phyloP scores from a whole-genome alignment of 2,888 invertebrate species.

The Oscheius sp. region DNA sequence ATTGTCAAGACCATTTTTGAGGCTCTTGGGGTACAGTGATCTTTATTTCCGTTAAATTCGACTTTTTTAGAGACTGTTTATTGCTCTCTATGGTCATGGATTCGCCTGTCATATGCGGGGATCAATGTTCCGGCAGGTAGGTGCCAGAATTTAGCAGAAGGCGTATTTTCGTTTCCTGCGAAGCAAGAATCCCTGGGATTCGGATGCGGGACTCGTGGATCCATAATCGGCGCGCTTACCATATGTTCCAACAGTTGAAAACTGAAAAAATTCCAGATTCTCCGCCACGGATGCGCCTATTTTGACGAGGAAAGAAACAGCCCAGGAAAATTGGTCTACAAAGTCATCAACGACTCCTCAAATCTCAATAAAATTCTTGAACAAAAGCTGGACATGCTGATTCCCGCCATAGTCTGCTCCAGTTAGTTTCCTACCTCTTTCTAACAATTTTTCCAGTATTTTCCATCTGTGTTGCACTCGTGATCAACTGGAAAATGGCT shows the following conservation, averaged over 20 bases:
- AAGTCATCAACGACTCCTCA: conserved; percentile 65
- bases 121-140: conserved; percentile 68
- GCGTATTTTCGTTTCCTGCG: too few species aligned
- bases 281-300: conserved; percentile 69
- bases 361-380: conserved; percentile 68
- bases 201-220: too few species aligned
- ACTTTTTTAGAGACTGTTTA: conserved; percentile 61
- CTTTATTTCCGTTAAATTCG: neutral
- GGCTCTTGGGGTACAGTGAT: conserved; percentile 61
- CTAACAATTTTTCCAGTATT: conserved; percentile 43
- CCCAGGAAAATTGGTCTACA: conserved; percentile 56
- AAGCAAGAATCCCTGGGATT: too few species aligned
- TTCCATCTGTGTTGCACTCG: conserved; percentile 61
- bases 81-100: conserved; percentile 69
- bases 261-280: too few species aligned
- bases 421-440: neutral
- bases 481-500: conserved; percentile 71
- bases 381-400: conserved; percentile 67
- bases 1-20: conserved; percentile 72
- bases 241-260: too few species aligned
- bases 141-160: too few species aligned
- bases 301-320: conserved; percentile 70
- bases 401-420: conserved; percentile 69
- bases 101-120: conserved; percentile 65
- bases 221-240: too few species aligned